Evolutionary conservation across 1,140 invertebrate species (phyloP).

Genomic region (Papilio polyxenes): DNA sequence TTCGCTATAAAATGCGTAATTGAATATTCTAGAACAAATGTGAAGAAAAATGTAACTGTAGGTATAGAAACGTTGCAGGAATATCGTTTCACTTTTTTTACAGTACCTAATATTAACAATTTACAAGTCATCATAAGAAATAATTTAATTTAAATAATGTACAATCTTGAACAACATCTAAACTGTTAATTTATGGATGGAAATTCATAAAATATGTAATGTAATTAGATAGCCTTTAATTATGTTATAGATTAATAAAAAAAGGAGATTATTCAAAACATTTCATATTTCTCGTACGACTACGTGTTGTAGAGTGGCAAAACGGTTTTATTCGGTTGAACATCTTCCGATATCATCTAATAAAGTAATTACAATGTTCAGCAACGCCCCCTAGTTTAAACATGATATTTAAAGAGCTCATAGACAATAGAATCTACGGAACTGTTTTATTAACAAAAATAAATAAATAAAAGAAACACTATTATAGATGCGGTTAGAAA

Average conservation of each 20-base stretch:
- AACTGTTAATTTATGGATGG: too few species aligned
- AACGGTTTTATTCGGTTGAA: slow-evolving; percentile 49
- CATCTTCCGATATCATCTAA: slow-evolving; percentile 58
- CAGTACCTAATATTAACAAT: not conserved
- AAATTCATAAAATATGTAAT: too few species aligned
- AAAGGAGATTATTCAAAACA: too few species aligned
- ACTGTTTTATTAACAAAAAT: not conserved
- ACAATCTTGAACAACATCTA: too few species aligned
- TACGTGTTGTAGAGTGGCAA: slow-evolving; percentile 50
- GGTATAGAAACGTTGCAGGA: not conserved
- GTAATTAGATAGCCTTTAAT: not conserved
- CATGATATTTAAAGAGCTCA: slow-evolving; percentile 35
- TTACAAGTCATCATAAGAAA: not conserved
- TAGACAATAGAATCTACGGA: not conserved
- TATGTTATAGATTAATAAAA: not conserved
- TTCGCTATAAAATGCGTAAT: slow-evolving; percentile 30
- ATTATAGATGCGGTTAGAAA: not conserved
- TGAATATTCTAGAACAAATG: slow-evolving; percentile 31
- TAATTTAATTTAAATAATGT: too few species aligned
- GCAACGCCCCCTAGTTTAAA: slow-evolving; percentile 43
- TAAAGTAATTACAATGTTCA: slow-evolving; percentile 62
- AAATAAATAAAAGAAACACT: not conserved
- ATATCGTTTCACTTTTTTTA: not conserved
- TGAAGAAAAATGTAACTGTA: not conserved
- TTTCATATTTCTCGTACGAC: too few species aligned